Conservation (phyloP, 2,113 vertebrate genomes). For the Siphamia tubifer region DNA sequence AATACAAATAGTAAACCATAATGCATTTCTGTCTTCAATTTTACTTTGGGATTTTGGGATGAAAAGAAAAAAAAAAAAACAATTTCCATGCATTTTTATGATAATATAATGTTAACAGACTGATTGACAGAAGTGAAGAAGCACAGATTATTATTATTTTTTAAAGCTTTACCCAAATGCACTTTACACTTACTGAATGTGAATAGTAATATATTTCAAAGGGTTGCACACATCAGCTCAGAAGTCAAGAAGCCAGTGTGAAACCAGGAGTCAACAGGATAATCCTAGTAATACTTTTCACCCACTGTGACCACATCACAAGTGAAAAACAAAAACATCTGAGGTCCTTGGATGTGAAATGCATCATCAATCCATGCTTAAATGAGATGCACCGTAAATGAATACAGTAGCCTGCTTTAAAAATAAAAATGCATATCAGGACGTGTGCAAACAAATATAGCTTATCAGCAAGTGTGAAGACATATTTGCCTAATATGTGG, state of each 20-base stretch:
- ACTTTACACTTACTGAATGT: neutral
- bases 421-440: neutral
- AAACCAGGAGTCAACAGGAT: conserved; percentile 9
- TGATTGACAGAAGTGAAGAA: too few species aligned
- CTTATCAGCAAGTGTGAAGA: conserved; percentile 51
- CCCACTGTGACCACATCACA: conserved; percentile 5
- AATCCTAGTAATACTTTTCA: conserved; percentile 27
- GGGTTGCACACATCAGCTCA: neutral
- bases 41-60: too few species aligned
- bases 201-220: neutral
- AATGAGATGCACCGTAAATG: too few species aligned
- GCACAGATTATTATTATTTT: too few species aligned
- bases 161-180: neutral
- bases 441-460: conserved; percentile 24
- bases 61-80: too few species aligned
- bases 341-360: conserved; percentile 5
- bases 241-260: conserved; percentile 8
- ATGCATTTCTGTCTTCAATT: too few species aligned
- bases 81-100: too few species aligned
- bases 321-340: neutral
- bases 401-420: neutral
- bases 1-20: too few species aligned
- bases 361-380: too few species aligned
- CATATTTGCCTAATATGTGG: conserved; percentile 27
- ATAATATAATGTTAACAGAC: too few species aligned